A percentile compares a stretch with the other conserved stretches of the same genome.
These are phyloP conservation scores for Arctocebus calabarensis DNA, from an alignment of 2,797 vertebrate genomes.

Conservation along the genomic window DNA sequence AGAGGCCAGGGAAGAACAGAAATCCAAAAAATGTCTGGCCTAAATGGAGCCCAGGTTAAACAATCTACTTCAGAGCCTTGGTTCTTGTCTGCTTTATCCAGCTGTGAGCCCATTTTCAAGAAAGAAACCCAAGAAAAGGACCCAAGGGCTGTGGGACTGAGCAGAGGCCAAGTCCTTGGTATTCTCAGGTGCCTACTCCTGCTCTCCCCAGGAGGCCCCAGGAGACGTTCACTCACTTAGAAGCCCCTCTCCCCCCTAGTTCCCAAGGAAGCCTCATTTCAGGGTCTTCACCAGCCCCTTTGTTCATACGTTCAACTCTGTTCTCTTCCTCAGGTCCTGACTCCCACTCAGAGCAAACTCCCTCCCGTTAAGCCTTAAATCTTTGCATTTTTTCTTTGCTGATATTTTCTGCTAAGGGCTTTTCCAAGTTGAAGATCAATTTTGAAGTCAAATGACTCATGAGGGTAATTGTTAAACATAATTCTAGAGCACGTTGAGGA, in stretches of 20 bases:
- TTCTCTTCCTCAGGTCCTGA: neutral
- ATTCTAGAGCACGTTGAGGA: constrained; percentile 41
- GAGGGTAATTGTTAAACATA: constrained; percentile 44
- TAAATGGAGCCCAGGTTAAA: neutral
- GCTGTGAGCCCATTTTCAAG: neutral
- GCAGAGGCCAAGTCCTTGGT: neutral
- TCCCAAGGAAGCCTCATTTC: neutral
- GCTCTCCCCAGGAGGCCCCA: neutral
- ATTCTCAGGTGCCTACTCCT: neutral
- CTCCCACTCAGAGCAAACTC: constrained; percentile 12
- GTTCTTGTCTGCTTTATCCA: neutral
- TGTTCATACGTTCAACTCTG: neutral
- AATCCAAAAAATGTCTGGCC: neutral
- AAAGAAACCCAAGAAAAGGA: neutral
- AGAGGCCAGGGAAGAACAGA: neutral
- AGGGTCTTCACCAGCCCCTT: neutral
- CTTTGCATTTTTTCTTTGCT: neutral
- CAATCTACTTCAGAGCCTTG: neutral
- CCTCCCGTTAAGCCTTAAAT: neutral
- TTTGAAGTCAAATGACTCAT: constrained; percentile 64
- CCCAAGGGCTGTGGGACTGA: neutral
- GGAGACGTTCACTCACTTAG: neutral
- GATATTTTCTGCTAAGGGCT: neutral
- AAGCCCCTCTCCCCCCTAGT: neutral
- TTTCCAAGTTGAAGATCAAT: constrained; percentile 57